Base-by-base conservation (phyloP, 2,113 vertebrate species). In the Philantomba maxwellii region DNA sequence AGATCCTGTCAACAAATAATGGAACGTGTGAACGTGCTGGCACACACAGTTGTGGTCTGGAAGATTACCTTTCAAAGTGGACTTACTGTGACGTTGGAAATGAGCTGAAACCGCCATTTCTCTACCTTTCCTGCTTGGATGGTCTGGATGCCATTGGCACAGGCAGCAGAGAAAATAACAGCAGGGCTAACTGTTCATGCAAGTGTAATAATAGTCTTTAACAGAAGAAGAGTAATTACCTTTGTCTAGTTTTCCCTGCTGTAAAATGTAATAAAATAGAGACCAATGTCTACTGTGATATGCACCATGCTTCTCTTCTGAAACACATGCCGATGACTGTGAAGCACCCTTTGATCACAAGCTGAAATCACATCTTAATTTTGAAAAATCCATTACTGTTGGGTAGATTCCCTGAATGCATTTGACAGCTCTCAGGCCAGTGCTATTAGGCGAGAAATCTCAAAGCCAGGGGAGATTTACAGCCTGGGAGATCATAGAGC, bases 191-290 rank as follows among this genome's bases (percentile, higher is more conserved):
- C 95, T 97, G 91, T 97, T 98, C 94, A 84, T 94, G 97, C 97
- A 98, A 98, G 96, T 98, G 94, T 98, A 98, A 98, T 98, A 97
- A 98, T 80, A 98, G 96, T 94, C 97, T 97, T 98, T 97, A 98
- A 97, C 96, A 97, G 98, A 98, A 97, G 97, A 98, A 98, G 98
- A 98, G 97, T 97, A 98, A 98, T 99, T 98, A 98, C 98, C 97
- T 98, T 98, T 98, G 97, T 98, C 97, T 98, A 96, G 87, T 95
- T 98, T 97, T 97, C 97, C 90, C 95, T 91, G 95, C 95, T 93
- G 95, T 6, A 88, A 95, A 98, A 97, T 58, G 82, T 95, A 91
- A 85, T 94, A 91, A 98, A 98, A 97, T 64, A 96, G 94, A 97
- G 89, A 96, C 89, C 87, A 62, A 5, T 53, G 89, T 87, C 94